These are phyloP conservation scores for Coleophora deauratella DNA, from an alignment of 2,888 invertebrate genomes.

Conservation along the genomic window DNA sequence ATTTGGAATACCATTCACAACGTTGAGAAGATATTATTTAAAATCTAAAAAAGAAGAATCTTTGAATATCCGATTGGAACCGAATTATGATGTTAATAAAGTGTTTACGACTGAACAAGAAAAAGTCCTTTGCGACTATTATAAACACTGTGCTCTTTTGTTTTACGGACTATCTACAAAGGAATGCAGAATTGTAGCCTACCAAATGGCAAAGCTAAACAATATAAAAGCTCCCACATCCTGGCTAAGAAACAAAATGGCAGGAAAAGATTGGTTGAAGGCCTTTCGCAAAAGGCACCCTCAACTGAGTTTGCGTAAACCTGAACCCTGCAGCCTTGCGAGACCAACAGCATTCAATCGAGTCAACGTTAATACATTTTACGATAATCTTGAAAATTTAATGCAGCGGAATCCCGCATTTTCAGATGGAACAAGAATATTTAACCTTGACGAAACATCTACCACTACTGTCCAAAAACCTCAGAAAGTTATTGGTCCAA, in stretches of 20 bases:
- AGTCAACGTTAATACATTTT: conserved; percentile 4
- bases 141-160: background rate
- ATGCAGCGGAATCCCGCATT: conserved; percentile 1
- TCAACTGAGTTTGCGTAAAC: conserved; percentile 4
- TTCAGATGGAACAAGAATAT: conserved; percentile 5
- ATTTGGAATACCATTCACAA: too few species aligned
- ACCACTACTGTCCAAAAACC: conserved; percentile 9
- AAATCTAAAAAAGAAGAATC: too few species aligned
- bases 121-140: conserved; percentile 2
- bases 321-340: conserved; percentile 10
- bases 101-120: conserved; percentile 7
- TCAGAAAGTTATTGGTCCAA: conserved; percentile 3
- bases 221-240: conserved; percentile 1
- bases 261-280: conserved; percentile 6
- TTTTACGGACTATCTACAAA: conserved; percentile 1
- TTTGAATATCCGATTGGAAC: too few species aligned
- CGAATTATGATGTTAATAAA: conserved; percentile 4
- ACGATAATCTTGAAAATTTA: too few species aligned
- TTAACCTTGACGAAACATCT: conserved; percentile 8
- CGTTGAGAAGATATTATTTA: too few species aligned
- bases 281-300: conserved; percentile 3
- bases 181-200: conserved; percentile 3
- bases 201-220: conserved; percentile 4
- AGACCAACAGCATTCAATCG: conserved; percentile 7
- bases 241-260: conserved; percentile 2